Evolutionary conservation across 2,888 invertebrate genomes (phyloP).

Genomic region (Micoletzkya japonica): DNA sequence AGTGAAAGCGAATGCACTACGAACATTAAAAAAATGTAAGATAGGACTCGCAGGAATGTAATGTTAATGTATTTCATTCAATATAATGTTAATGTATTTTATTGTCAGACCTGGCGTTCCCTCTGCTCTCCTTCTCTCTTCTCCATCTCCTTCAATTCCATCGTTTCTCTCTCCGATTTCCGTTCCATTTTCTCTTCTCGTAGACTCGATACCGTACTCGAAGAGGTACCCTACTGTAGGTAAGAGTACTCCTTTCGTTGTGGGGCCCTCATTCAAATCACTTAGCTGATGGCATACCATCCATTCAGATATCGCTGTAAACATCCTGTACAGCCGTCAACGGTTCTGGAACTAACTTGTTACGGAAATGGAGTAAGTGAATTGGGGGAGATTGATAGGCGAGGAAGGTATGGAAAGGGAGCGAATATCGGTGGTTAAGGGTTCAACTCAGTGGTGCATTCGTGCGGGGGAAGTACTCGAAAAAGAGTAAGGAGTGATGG

Average conservation of each 20-base stretch:
- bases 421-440: not conserved
- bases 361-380: slow-evolving; percentile 11
- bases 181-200: slow-evolving; percentile 6
- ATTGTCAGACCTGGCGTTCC: not conserved
- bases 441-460: slow-evolving; percentile 10
- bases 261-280: not conserved
- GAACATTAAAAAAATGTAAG: too few relatives aligned
- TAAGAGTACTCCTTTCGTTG: not conserved
- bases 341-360: slow-evolving; percentile 3
- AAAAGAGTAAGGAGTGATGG: too few relatives aligned
- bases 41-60: too few relatives aligned
- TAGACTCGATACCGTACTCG: slow-evolving; percentile 2
- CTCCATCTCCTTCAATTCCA: slow-evolving; percentile 9
- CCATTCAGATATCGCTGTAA: slow-evolving; percentile 1
- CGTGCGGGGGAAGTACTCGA: not conserved
- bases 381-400: too few relatives aligned
- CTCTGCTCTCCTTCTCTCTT: not conserved
- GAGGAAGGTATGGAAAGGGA: too few relatives aligned
- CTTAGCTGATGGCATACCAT: not conserved
- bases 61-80: too few relatives aligned
- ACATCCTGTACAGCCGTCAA: not conserved
- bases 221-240: slow-evolving; percentile 21
- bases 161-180: slow-evolving; percentile 8
- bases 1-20: too few relatives aligned
- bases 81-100: not conserved